A percentile compares a stretch with the other conserved stretches of the same genome.
phyloP scores from a whole-genome alignment of 2,797 vertebrate genomes.

The Mormyrus proboscirostris region DNA sequence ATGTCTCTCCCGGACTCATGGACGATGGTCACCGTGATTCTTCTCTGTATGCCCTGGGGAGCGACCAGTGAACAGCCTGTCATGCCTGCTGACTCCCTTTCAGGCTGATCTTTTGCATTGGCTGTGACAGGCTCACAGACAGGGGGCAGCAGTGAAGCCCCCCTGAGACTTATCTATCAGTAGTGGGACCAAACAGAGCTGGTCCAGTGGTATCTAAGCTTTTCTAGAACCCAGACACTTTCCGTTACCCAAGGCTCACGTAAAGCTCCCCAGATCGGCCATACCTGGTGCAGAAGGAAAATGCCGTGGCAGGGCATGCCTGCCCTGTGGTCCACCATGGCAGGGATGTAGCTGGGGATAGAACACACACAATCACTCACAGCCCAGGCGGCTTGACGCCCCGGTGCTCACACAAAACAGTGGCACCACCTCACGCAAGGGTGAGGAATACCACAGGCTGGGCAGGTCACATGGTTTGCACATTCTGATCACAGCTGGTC shows the following conservation, averaged over 20 bases:
- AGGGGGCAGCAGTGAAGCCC: not conserved
- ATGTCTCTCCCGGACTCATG: slow-evolving; percentile 86
- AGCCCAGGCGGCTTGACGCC: not conserved
- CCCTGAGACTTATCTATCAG: not conserved
- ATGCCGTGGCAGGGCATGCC: slow-evolving; percentile 94
- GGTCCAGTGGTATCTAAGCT: not conserved
- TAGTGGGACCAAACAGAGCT: not conserved
- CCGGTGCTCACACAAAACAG: not conserved
- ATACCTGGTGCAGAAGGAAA: slow-evolving; percentile 93
- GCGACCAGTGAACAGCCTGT: slow-evolving; percentile 4
- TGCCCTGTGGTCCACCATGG: slow-evolving; percentile 88
- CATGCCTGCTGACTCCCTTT: not conserved
- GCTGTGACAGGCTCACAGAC: not conserved
- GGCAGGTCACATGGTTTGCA: not conserved
- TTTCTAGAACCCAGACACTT: not conserved
- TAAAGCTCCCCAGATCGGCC: not conserved
- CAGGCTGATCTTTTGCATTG: not conserved
- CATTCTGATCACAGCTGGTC: not conserved
- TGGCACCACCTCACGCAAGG: not conserved
- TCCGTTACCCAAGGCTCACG: not conserved
- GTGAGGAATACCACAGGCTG: not conserved
- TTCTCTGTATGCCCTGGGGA: slow-evolving; percentile 86
- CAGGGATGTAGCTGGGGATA: slow-evolving; percentile 81
- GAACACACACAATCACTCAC: slow-evolving; percentile 15
- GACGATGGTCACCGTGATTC: slow-evolving; percentile 85